A percentile compares a stretch with the other conserved stretches of the same genome.
Evolutionary conservation across 2,797 vertebrate species (phyloP).

Genomic region (Arvicola amphibius): DNA sequence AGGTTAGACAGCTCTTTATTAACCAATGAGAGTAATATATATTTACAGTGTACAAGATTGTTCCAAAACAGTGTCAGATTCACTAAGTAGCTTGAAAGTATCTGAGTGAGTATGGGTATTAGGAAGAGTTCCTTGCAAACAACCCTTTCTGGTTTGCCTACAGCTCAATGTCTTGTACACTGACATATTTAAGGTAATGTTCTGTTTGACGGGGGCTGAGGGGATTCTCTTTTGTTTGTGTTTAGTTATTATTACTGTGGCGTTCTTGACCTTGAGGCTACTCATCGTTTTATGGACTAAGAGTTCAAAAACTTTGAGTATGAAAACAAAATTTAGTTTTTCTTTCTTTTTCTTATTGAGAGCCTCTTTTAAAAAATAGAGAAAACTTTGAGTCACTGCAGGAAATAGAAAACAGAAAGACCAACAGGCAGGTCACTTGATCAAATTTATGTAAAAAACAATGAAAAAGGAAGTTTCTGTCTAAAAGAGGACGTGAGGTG

Average conservation of each 20-base stretch:
- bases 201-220: neutral
- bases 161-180: neutral
- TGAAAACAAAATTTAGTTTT: slow-evolving; percentile 33
- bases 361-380: neutral
- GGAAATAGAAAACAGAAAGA: slow-evolving; percentile 21
- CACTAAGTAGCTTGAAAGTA: neutral
- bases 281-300: neutral
- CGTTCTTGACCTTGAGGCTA: neutral
- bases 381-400: neutral
- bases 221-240: neutral
- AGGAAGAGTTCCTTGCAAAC: neutral
- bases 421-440: neutral
- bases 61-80: neutral
- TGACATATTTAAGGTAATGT: neutral
- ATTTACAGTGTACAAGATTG: neutral
- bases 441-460: slow-evolving; percentile 30
- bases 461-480: neutral
- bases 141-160: neutral
- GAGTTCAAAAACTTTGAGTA: neutral
- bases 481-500: too few species aligned
- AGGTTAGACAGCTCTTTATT: neutral
- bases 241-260: neutral
- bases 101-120: neutral
- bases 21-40: neutral
- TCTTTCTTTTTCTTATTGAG: neutral